Percentiles rank a stretch among this genome's conserved stretches.
These are phyloP conservation scores for Cryptoprocta ferox DNA, from an alignment of 2,797 vertebrate genomes.

Conservation along the genomic window DNA sequence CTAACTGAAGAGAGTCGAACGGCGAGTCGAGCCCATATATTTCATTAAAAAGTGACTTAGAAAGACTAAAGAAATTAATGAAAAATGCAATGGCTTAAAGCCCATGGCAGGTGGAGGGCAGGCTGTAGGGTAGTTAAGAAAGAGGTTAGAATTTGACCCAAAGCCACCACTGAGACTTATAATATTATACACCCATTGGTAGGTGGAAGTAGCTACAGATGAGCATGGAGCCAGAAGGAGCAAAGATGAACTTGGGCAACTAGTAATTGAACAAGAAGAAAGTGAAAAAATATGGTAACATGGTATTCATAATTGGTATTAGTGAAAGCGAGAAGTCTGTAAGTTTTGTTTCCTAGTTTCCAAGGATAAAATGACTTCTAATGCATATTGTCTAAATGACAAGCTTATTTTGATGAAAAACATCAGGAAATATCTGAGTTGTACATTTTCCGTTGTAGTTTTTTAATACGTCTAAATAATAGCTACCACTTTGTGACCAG, in stretches of 20 bases:
- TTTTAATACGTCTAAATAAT: not conserved
- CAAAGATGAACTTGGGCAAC: not conserved
- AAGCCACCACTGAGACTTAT: not conserved
- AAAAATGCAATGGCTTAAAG: not conserved
- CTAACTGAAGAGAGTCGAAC: not conserved
- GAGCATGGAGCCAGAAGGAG: not conserved
- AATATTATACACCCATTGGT: not conserved
- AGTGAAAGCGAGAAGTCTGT: not conserved
- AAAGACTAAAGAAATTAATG: not conserved
- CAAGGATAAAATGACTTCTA: not conserved
- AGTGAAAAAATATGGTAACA: not conserved
- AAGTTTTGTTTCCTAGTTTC: constrained; percentile 28
- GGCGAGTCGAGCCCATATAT: not conserved
- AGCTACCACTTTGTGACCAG: not conserved
- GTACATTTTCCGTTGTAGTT: not conserved
- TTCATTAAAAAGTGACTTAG: not conserved
- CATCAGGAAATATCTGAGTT: not conserved
- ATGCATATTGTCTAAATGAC: not conserved
- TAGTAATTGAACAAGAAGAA: not conserved
- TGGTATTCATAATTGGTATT: not conserved
- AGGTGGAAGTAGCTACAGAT: not conserved
- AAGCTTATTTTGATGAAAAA: not conserved
- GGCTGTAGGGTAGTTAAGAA: not conserved
- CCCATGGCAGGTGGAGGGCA: not conserved
- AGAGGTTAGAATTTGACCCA: not conserved